Base-by-base conservation (phyloP, 1,140 invertebrate species). In the Pissodes strobi region DNA sequence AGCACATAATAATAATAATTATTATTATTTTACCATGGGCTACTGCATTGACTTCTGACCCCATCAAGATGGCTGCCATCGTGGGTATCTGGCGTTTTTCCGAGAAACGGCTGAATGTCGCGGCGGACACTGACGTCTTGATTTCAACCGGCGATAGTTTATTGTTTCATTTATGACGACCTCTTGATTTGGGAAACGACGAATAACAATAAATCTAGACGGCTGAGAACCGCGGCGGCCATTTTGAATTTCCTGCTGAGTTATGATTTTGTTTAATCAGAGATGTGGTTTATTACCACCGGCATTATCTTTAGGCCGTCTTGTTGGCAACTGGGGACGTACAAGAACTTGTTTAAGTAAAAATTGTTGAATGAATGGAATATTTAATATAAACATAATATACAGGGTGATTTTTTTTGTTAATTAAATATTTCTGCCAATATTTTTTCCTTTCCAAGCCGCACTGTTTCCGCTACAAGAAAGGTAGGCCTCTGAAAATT, bases 91-190 rank as follows among this genome's bases (percentile, higher is more conserved):
- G 41, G 58, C 48, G 34, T 51, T 37, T 61, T 61, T 61, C 58
- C 58, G 58, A 61, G 58, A 61, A 61, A 22, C 46, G 17, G 58
- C 38, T 59, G 41, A 58, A 55, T 18, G 51, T 37, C 17, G 15
- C 53, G 13, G 46, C 15, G 38, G 30, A 46, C 45, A 41, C 38
- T 52, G 45, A 51, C 58, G 58, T 52, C 46, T 61, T 61, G 58
- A 61, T 61, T 51, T 61, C 58, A 52, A 51, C 48, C 46, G 46
- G 34, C 22, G 58, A 61, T 61, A 61, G 58, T 61, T 61, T 61
- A 61, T 61, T 61, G 38, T 61, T 61, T 61, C 48, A 61, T 57
- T 45, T 25, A 34, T 30, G 46, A 61, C 46, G 51, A 38, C 13
- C 45, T 39, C 58, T 61, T 57, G 53, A 57, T 57, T 57, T 57